Evolutionary conservation across 2,888 invertebrate genomes (phyloP), one percentile per base, ranked within the genome.

Genomic region (Junonia oenone): DNA sequence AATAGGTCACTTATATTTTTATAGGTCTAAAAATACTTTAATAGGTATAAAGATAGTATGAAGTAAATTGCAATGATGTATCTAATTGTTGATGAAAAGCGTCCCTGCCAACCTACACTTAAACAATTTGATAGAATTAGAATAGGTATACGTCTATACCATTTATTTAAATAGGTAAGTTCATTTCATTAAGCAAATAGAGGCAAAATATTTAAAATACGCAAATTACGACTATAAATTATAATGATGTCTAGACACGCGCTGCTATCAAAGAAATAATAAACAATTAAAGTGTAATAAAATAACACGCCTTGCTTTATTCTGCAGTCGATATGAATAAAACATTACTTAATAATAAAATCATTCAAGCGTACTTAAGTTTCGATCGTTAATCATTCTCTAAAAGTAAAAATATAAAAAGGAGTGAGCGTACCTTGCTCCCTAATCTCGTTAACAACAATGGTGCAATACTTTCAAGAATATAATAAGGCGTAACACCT

Each of bases 401-500:
- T 15, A 27, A 9, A n/a, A n/a, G n/a, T n/a, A n/a, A n/a, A n/a
- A 15, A 29, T 15, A 9, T 15, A 8, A 40, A 27, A 29, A 40
- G 40, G 26, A 29, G 29, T 19, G 6, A n/a, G 17, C 14, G 22
- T 37, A 38, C 50, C 38, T 47, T 26, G 47, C 13, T 40, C 55
- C 51, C 55, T 45, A 51, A 51, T 40, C 40, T 43, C 4, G 22
- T 14, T 31, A n/a, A 15, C 22, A 26, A 31, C 40, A 49, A 49
- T 14, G 13, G 37, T 22, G 43, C 31, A 48, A 43, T 33, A 17
- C 15, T 47, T 14, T 15, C 19, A 27, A 37, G 45, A 17, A 37
- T 26, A 40, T 26, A 33, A 46, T 29, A 31, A 31, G 40, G 15
- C 26, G 48, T 47, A 54, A 54, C 47, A 47, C n/a, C n/a, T n/a